Evolutionary conservation across 1,140 invertebrate genomes (phyloP).

Genomic region (Neuroterus valhalla): DNA sequence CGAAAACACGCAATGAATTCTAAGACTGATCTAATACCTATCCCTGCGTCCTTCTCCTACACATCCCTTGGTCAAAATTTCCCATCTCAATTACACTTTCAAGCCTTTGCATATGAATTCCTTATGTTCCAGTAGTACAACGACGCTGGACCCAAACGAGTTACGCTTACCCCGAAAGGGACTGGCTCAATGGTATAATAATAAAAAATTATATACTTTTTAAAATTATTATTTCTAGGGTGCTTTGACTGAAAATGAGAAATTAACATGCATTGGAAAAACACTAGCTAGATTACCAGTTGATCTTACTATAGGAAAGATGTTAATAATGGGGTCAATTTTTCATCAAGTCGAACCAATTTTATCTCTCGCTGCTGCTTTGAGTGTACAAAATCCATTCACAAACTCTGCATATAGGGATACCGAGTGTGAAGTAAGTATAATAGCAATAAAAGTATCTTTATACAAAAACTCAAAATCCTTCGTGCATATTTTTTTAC

Average conservation of each 20-base stretch:
- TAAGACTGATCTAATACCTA: no score
- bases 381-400: conserved; percentile 95
- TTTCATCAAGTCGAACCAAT: conserved; percentile 95
- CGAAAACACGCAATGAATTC: no score
- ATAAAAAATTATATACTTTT: conserved; percentile 34
- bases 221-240: conserved; percentile 76
- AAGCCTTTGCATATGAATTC: no score
- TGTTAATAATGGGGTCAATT: conserved; percentile 94
- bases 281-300: conserved; percentile 93
- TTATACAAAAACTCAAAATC: not conserved
- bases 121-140: conserved; percentile 7
- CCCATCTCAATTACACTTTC: no score
- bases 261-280: conserved; percentile 92
- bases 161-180: no score
- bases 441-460: not conserved
- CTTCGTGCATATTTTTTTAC: not conserved
- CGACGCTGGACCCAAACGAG: no score
- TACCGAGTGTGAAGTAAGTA: conserved; percentile 84
- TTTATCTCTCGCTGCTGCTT: conserved; percentile 90
- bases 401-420: conserved; percentile 92
- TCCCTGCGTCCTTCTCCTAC: no score
- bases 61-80: no score
- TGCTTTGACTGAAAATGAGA: conserved; percentile 88
- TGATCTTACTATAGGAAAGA: conserved; percentile 96
- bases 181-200: no score